Evolutionary conservation across 2,113 vertebrate species (phyloP).

Genomic region (Butastur rufipennis): DNA sequence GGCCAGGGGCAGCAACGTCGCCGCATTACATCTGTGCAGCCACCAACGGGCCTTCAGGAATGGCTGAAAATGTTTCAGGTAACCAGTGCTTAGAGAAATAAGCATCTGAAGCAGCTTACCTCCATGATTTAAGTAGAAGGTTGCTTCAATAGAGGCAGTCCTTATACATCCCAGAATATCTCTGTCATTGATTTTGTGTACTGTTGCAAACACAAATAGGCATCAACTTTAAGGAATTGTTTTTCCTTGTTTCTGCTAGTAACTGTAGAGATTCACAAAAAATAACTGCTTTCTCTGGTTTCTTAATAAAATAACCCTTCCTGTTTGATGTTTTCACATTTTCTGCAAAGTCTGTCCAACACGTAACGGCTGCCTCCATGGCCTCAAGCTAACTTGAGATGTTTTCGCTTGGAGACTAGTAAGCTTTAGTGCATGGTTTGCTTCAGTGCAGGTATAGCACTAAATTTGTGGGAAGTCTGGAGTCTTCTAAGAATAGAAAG

Average conservation of each 20-base stretch:
- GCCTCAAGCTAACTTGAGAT: background rate
- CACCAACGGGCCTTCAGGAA: slow-evolving; percentile 94
- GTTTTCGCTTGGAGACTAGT: background rate
- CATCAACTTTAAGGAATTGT: background rate
- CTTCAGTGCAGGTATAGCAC: background rate
- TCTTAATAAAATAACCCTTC: background rate
- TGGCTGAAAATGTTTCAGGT: slow-evolving; percentile 99
- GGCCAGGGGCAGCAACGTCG: slow-evolving; percentile 95
- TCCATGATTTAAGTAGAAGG: background rate
- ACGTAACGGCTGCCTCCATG: background rate
- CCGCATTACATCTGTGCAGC: slow-evolving; percentile 94
- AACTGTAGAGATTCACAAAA: background rate
- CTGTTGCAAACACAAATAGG: background rate
- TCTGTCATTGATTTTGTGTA: background rate
- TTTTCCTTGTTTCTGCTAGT: background rate
- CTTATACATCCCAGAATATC: background rate
- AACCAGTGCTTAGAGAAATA: background rate
- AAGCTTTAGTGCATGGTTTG: background rate
- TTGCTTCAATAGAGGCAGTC: background rate
- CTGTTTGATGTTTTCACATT: background rate
- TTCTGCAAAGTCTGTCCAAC: background rate
- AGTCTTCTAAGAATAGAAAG: background rate
- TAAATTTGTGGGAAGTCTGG: background rate
- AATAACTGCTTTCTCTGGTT: background rate
- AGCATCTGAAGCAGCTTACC: background rate